Conservation (phyloP, 37 sponge, comb jelly and placozoan species). For the Crambe crambe region DNA sequence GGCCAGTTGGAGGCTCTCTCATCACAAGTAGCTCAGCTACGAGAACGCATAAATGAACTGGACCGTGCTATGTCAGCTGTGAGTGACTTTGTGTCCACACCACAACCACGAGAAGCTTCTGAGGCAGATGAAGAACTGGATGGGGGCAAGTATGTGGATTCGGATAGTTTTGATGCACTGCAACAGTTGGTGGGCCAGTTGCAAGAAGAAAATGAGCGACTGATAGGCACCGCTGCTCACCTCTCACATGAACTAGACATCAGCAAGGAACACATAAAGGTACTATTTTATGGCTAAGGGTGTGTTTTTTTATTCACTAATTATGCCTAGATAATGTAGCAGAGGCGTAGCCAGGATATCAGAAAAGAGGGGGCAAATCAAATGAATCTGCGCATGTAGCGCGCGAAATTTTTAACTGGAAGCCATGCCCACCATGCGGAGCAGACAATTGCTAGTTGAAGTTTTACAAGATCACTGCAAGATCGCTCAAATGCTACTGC, state of each 20-base stretch:
- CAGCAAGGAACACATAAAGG: conserved; percentile 87
- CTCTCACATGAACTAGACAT: conserved; percentile 79
- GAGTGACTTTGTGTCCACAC: not conserved
- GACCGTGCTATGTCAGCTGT: conserved; percentile 80
- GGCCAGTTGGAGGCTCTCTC: conserved; percentile 65
- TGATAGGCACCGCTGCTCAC: conserved; percentile 82
- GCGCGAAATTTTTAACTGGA: too few species aligned
- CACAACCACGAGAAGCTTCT: not conserved
- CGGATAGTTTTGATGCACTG: conserved; percentile 57
- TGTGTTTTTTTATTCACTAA: not conserved
- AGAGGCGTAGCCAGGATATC: too few species aligned
- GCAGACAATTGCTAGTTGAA: too few species aligned
- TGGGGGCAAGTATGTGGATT: conserved; percentile 33
- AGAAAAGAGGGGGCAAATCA: too few species aligned
- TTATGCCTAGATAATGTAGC: too few species aligned
- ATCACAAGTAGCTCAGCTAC: conserved; percentile 76
- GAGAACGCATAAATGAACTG: conserved; percentile 79
- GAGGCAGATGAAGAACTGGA: conserved; percentile 44
- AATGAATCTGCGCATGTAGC: too few species aligned
- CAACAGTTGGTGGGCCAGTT: conserved; percentile 58
- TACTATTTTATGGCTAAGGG: too few species aligned
- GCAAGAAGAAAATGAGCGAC: conserved; percentile 86
- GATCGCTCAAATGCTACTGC: too few species aligned
- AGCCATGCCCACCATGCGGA: too few species aligned
- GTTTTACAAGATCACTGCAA: too few species aligned